These are phyloP conservation scores for Crossaster papposus DNA, from an alignment of 53 echinoderm and acorn worm genomes.

Conservation along the genomic window DNA sequence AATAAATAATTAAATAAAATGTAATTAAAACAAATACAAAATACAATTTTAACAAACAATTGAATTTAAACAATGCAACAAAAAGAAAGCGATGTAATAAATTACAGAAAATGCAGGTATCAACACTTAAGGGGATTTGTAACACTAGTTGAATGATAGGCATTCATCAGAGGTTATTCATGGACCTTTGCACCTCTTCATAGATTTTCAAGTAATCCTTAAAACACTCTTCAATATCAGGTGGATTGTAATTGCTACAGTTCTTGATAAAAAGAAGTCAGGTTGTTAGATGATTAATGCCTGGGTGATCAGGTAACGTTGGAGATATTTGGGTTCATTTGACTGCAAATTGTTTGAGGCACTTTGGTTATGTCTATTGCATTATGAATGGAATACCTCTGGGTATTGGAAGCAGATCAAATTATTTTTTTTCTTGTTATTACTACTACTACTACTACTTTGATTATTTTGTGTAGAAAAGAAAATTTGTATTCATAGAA, in stretches of 20 bases:
- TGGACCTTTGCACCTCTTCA: conserved; percentile 20
- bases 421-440: neutral
- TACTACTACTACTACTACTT: no score
- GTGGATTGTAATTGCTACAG: neutral
- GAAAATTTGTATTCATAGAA: no score
- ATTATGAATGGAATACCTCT: neutral
- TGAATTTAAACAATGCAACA: neutral
- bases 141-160: neutral
- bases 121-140: neutral
- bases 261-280: conserved; percentile 23
- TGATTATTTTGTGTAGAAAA: no score
- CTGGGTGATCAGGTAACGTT: neutral
- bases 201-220: conserved; percentile 7
- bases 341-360: conserved; percentile 14
- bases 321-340: neutral
- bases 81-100: neutral
- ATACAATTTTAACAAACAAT: neutral
- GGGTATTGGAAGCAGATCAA: neutral
- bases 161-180: neutral
- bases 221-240: conserved; percentile 16
- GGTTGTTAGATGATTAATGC: conserved; percentile 32
- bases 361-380: neutral
- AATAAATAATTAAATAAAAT: no score
- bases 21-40: no score
- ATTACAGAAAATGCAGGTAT: neutral